A percentile compares a stretch with the other conserved stretches of the same genome.
Evolutionary conservation across 2,113 vertebrate genomes (phyloP).

Genomic region (Heterotis niloticus): DNA sequence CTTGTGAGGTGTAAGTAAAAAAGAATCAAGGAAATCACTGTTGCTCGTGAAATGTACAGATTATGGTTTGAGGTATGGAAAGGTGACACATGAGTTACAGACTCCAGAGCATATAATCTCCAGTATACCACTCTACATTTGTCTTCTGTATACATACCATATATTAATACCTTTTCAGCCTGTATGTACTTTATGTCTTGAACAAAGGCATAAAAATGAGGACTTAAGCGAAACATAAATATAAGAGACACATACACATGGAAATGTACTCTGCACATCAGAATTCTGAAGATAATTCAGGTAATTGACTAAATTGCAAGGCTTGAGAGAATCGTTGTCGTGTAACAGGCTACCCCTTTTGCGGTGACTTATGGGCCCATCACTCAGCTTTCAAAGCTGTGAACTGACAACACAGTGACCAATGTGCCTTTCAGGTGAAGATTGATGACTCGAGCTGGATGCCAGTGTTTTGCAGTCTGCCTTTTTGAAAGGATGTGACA

Average conservation of each 20-base stretch:
- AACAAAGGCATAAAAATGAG: no score
- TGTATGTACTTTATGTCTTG: no score
- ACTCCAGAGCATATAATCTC: background rate
- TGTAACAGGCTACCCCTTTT: background rate
- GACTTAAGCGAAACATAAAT: background rate
- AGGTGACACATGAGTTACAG: background rate
- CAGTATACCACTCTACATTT: background rate
- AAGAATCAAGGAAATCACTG: no score
- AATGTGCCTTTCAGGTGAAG: background rate
- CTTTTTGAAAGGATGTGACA: background rate
- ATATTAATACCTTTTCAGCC: no score
- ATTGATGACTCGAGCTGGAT: constrained; percentile 1
- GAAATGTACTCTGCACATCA: background rate
- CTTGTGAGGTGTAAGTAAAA: background rate
- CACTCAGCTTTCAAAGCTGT: constrained; percentile 6
- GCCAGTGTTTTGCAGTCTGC: background rate
- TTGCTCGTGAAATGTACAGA: background rate
- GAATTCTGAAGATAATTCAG: background rate
- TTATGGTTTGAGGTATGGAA: background rate
- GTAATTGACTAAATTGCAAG: background rate
- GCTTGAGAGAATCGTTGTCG: background rate
- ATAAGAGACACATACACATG: background rate
- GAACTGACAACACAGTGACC: constrained; percentile 14
- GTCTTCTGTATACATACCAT: background rate
- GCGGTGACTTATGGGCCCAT: background rate